phyloP scores from a whole-genome alignment of 2,888 invertebrate genomes.

The Caenorhabditis imperialis region DNA sequence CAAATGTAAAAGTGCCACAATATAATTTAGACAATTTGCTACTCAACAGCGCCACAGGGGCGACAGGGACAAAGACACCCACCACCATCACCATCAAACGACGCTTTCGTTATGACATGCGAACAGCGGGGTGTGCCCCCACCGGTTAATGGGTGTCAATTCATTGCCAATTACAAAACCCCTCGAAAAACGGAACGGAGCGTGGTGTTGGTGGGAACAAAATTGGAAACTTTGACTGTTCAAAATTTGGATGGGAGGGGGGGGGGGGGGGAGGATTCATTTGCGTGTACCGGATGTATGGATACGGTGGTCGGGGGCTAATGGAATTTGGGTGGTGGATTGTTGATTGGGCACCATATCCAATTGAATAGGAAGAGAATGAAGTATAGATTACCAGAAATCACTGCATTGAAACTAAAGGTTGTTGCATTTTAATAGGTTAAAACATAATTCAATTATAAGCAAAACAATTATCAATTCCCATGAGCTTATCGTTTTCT shows the following conservation, averaged over 20 bases:
- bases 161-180: constrained; percentile 53
- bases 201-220: constrained; percentile 34
- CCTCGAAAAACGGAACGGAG: constrained; percentile 27
- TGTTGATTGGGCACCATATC: too few relatives aligned
- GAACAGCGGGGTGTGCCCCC: constrained; percentile 56
- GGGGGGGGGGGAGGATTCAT: constrained; percentile 23
- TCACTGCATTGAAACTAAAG: too few relatives aligned
- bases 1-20: constrained; percentile 14
- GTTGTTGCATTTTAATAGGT: too few relatives aligned
- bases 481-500: too few relatives aligned
- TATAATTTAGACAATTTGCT: constrained; percentile 25
- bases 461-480: too few relatives aligned
- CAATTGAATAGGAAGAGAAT: too few relatives aligned
- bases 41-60: constrained; percentile 28
- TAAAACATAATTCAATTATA: too few relatives aligned
- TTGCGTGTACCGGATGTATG: constrained; percentile 37
- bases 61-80: constrained; percentile 51
- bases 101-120: constrained; percentile 47
- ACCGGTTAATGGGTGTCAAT: constrained; percentile 58
- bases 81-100: constrained; percentile 38
- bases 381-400: too few relatives aligned
- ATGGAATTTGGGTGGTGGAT: constrained; percentile 48
- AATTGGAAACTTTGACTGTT: constrained; percentile 1
- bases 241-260: constrained; percentile 3
- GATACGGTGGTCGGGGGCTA: constrained; percentile 48